Conservation (phyloP, 2,888 invertebrate genomes). For the Ophioninae sp. region DNA sequence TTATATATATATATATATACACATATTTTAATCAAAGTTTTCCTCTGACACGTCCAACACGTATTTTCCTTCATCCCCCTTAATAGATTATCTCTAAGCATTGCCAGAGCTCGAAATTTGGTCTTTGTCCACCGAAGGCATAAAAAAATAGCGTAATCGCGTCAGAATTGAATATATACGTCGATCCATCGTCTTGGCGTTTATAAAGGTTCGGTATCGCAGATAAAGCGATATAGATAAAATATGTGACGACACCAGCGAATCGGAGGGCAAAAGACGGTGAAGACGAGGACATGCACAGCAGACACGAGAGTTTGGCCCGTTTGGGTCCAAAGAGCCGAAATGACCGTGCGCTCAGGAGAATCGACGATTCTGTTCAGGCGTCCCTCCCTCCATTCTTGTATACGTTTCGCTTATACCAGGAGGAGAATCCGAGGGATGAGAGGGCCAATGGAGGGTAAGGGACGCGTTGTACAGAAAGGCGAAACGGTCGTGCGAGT, state of each 20-base stretch:
- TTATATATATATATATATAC: slow-evolving; percentile 5
- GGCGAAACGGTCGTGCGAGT: slow-evolving; percentile 46
- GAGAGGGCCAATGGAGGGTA: slow-evolving; percentile 53
- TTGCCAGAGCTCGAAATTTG: neutral
- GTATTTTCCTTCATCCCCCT: neutral
- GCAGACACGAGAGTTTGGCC: slow-evolving; percentile 12
- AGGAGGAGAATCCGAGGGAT: neutral
- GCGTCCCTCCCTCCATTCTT: neutral
- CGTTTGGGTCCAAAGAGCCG: slow-evolving; percentile 13
- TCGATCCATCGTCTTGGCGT: neutral
- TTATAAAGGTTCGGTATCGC: neutral
- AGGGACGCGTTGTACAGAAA: slow-evolving; percentile 23
- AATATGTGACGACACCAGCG: neutral
- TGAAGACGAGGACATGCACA: neutral
- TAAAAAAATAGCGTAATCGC: neutral
- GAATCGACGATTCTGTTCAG: slow-evolving; percentile 57
- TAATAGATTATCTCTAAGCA: slow-evolving; percentile 42
- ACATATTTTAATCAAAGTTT: too few relatives aligned
- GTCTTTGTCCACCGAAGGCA: slow-evolving; percentile 6
- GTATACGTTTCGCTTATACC: neutral
- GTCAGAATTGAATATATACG: slow-evolving; percentile 3
- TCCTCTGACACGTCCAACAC: too few relatives aligned
- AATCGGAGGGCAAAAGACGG: neutral
- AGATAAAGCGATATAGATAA: slow-evolving; percentile 21
- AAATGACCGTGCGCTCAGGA: neutral